These are phyloP conservation scores for Myanophis thanlyinensis DNA, from an alignment of 2,113 vertebrate species.

Conservation along the genomic window DNA sequence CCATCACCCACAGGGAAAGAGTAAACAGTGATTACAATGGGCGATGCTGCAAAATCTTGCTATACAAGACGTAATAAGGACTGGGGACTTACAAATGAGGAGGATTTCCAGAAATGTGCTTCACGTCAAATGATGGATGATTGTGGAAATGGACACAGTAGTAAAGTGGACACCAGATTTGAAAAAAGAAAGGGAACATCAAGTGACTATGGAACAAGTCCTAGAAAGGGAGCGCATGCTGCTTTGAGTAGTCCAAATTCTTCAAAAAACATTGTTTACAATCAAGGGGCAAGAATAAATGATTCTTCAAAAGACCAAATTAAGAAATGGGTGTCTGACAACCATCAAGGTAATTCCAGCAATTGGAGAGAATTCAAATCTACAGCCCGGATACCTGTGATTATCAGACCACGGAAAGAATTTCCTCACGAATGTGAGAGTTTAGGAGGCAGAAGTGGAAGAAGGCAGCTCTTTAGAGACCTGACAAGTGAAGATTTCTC, in stretches of 20 bases:
- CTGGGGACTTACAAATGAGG: conserved; percentile 64
- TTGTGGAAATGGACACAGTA: conserved; percentile 67
- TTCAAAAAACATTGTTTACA: conserved; percentile 67
- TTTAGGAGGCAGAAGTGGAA: conserved; percentile 60
- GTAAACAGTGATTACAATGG: conserved; percentile 74
- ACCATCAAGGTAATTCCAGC: conserved; percentile 67
- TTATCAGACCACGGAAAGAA: conserved; percentile 70
- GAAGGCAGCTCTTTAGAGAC: conserved; percentile 65
- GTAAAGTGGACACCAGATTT: conserved; percentile 71
- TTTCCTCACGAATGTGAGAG: conserved; percentile 66
- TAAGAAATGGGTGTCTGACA: conserved; percentile 75
- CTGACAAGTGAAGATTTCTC: conserved; percentile 55
- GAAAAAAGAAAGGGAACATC: conserved; percentile 69
- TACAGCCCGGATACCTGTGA: conserved; percentile 48
- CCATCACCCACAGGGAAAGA: conserved; percentile 10
- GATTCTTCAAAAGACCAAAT: conserved; percentile 77
- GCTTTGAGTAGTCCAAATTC: conserved; percentile 70
- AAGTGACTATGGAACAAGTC: conserved; percentile 69
- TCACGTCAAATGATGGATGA: conserved; percentile 65
- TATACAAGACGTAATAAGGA: conserved; percentile 74
- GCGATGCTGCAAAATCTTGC: conserved; percentile 76
- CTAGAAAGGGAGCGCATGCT: conserved; percentile 71
- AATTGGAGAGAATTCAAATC: conserved; percentile 76
- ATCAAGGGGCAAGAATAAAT: conserved; percentile 68
- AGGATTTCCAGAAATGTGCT: conserved; percentile 72